A percentile compares a stretch with the other conserved stretches of the same genome.
phyloP scores from a whole-genome alignment of 1,140 invertebrate species.

The Gryllus bimaculatus region DNA sequence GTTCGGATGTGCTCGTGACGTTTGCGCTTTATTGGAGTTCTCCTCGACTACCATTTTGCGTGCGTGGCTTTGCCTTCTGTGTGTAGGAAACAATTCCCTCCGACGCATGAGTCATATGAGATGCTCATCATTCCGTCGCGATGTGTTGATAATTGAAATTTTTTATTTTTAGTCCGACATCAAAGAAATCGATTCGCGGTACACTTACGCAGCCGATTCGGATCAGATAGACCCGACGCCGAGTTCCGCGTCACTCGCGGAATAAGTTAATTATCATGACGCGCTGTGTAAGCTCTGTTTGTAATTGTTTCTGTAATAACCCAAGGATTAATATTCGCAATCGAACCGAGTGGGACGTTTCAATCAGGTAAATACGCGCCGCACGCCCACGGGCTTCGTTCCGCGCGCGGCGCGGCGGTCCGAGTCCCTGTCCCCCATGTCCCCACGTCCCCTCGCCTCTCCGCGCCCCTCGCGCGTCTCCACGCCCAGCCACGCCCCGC shows the following conservation, averaged over 20 bases:
- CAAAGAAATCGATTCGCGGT: not conserved
- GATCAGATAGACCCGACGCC: not conserved
- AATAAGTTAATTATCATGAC: not conserved
- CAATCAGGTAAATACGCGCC: not conserved
- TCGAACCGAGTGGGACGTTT: not conserved
- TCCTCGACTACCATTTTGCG: too few relatives aligned
- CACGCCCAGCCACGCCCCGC: too few relatives aligned
- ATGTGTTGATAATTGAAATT: not conserved
- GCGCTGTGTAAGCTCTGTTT: not conserved
- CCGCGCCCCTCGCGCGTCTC: too few relatives aligned
- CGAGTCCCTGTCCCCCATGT: too few relatives aligned
- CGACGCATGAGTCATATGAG: too few relatives aligned
- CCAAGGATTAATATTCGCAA: constrained; percentile 4
- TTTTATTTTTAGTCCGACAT: not conserved
- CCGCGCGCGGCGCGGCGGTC: too few relatives aligned
- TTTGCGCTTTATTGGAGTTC: too few relatives aligned
- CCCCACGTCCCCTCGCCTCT: too few relatives aligned
- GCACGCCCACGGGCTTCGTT: not conserved
- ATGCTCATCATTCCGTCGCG: not conserved
- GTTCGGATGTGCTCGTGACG: too few relatives aligned
- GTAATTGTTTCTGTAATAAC: constrained; percentile 5
- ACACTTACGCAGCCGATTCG: not conserved
- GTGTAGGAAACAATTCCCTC: too few relatives aligned
- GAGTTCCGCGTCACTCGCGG: not conserved
- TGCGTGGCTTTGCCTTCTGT: too few relatives aligned